Base-by-base conservation (phyloP, 2,113 vertebrate species). In the Cnemophilus loriae region DNA sequence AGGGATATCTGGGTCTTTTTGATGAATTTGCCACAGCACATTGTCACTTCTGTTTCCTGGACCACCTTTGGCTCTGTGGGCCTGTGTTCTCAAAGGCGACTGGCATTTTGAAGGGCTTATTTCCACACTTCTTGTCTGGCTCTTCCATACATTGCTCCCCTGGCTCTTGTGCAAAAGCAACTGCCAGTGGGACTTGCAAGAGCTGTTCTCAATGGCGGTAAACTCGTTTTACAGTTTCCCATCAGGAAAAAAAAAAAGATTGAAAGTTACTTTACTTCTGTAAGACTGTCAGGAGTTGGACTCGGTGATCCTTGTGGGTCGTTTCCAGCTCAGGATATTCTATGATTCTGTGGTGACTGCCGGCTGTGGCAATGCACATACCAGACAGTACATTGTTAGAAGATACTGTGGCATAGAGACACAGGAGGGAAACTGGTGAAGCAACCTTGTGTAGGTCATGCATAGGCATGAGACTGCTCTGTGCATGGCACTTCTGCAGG, bases 61-160 rank as follows among this genome's bases (percentile, higher is more conserved):
- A 42, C 26, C 32, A 24, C 17, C 12, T 56, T 77, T 13, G 14
- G 13, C n/a, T 83, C 44, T 32, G 8, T 55, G 35, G 27, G 10
- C 6, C 9, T 16, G 16, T 16, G 22, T 60, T 80, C 61, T 68
- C 22, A 52, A 35, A 68, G 64, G 10, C 28, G 16, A 49, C 17
- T 18, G 41, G 17, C 0, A 1, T 73, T 85, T 68, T 39, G 49
- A 55, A 56, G 37, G 16, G 16, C 18, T 30, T 28, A 65, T 61
- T 16, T 68, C n/a, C 28, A 65, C 0, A 0, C 1, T 42, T 65
- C 5, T 7, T 8, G 1, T 56, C 50, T 84, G 32, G 21, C 24
- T 87, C 10, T 37, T 61, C 60, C 47, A n/a, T 13, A 26, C 8
- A 7, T 21, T 78, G 13, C 3, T 70, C 21, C 42, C 20, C 55